phyloP scores from a whole-genome alignment of 1,140 invertebrate genomes.

The Vollenhovia emeryi region DNA sequence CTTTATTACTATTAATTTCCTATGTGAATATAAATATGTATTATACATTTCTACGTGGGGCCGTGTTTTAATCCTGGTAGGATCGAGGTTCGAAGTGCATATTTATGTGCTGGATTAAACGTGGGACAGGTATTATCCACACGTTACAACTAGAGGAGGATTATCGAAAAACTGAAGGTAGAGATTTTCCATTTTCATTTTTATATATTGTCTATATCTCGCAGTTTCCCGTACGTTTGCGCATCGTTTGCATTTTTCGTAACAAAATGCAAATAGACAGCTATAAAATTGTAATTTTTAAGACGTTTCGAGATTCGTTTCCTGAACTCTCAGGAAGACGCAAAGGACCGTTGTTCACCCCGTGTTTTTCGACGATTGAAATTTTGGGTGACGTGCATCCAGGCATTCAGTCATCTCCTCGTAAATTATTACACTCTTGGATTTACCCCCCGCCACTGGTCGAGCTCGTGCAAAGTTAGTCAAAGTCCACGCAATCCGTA shows the following conservation, averaged over 20 bases:
- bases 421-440: background rate
- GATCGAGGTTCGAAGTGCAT: background rate
- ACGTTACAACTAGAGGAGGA: background rate
- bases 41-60: background rate
- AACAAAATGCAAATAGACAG: background rate
- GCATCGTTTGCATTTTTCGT: too few relatives aligned
- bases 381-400: background rate
- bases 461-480: background rate
- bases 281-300: too few relatives aligned
- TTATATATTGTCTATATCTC: too few relatives aligned
- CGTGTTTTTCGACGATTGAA: background rate
- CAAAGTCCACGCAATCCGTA: background rate
- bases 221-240: too few relatives aligned
- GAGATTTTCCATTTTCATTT: background rate
- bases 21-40: conserved; percentile 21
- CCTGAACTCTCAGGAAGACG: background rate
- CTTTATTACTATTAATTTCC: conserved; percentile 38
- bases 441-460: background rate
- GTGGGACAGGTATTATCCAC: background rate
- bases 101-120: conserved; percentile 8
- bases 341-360: background rate
- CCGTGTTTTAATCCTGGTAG: conserved; percentile 12
- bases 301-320: background rate
- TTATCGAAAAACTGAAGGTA: background rate
- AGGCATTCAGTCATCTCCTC: background rate